phyloP scores from a whole-genome alignment of 2,888 invertebrate genomes.

The Lamellibrachia satsuma region DNA sequence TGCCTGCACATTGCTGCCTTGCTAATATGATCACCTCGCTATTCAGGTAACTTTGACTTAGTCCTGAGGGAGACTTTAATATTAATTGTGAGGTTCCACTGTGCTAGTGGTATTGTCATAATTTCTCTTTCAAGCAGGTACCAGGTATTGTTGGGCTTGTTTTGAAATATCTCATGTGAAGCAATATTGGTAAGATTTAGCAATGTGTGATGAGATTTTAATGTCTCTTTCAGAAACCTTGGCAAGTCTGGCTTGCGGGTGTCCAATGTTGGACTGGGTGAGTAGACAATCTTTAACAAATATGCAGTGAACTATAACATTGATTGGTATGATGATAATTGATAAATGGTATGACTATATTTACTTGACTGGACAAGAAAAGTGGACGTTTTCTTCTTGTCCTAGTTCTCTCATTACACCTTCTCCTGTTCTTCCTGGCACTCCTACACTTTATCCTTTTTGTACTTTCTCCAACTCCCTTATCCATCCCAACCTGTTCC shows the following conservation, averaged over 20 bases:
- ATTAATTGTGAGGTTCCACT: no score
- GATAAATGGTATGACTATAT: background rate
- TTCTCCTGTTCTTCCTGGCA: no score
- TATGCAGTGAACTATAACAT: no score
- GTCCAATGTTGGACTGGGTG: conserved; percentile 89
- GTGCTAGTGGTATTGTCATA: background rate
- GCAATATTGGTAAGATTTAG: background rate
- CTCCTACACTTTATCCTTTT: background rate
- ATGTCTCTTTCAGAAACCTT: conserved; percentile 75
- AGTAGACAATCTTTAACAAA: conserved; percentile 48
- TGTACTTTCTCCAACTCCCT: background rate
- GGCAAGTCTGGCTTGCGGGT: conserved; percentile 95
- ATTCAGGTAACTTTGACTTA: no score
- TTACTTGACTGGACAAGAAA: background rate
- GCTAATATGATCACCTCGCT: no score
- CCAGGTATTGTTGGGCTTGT: background rate
- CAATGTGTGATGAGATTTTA: background rate
- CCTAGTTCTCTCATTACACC: background rate
- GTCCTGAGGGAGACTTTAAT: no score
- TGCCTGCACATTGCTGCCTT: no score
- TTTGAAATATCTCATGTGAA: background rate
- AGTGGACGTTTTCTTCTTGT: background rate
- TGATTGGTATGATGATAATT: no score
- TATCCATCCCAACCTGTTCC: background rate
- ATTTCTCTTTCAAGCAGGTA: background rate